These are phyloP conservation scores for Ditylenchus dipsaci DNA, from an alignment of 1,140 invertebrate species.

Conservation along the genomic window DNA sequence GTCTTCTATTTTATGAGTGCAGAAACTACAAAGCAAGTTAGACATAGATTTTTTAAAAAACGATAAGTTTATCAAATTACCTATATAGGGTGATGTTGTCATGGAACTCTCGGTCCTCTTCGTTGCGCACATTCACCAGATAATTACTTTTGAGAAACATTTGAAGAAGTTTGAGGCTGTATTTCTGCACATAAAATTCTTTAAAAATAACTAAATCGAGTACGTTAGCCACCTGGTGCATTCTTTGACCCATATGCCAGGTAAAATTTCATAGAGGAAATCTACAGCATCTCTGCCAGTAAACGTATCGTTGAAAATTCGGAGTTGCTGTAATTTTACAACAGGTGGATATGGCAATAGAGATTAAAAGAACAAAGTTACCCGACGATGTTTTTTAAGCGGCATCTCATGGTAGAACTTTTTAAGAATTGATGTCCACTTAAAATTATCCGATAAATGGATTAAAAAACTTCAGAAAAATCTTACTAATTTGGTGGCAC, in stretches of 20 bases:
- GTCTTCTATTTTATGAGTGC: not conserved
- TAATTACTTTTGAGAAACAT: not conserved
- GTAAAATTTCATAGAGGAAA: not conserved
- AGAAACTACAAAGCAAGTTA: not conserved
- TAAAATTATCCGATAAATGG: not conserved
- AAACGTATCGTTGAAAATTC: not conserved
- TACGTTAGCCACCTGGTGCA: not conserved
- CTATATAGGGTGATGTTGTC: not conserved
- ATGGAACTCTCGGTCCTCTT: not conserved
- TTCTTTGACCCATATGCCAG: not conserved
- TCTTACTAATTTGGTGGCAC: not conserved
- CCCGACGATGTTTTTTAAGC: not conserved
- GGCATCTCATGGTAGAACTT: conserved; percentile 1
- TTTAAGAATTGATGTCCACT: not conserved
- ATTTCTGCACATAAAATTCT: not conserved
- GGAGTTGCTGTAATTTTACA: not conserved
- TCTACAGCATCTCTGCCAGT: not conserved
- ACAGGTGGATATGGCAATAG: too few relatives aligned
- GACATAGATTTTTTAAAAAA: not conserved
- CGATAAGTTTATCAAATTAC: not conserved
- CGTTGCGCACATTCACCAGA: not conserved
- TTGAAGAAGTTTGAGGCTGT: not conserved
- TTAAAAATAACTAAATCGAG: not conserved
- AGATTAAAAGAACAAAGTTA: too few relatives aligned
- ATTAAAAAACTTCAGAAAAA: not conserved